Conservation (phyloP, 2,797 vertebrate species). For the Craterocephalus amniculus region DNA sequence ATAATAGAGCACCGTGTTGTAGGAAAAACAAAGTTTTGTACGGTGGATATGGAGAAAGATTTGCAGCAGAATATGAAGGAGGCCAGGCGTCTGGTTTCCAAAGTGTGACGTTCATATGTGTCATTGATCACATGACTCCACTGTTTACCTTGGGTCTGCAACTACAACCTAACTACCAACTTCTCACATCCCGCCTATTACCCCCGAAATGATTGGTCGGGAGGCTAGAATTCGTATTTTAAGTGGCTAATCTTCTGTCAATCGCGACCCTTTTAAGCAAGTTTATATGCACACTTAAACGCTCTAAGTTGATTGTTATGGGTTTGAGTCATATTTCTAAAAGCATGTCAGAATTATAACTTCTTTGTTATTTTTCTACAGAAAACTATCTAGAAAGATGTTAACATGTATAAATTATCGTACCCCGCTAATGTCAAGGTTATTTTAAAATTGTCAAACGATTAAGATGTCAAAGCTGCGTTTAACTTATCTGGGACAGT, state of each 20-base stretch:
- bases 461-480: slow-evolving; percentile 30
- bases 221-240: accelerated
- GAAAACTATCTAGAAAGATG: neutral
- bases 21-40: neutral
- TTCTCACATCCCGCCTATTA: slow-evolving; percentile 33
- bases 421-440: slow-evolving; percentile 15
- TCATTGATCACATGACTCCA: slow-evolving; percentile 67
- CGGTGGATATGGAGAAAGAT: neutral
- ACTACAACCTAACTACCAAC: slow-evolving; percentile 37
- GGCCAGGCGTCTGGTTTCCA: neutral
- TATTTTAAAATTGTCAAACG: neutral
- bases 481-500: slow-evolving; percentile 11
- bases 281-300: slow-evolving; percentile 36
- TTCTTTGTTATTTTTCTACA: slow-evolving; percentile 11
- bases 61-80: neutral
- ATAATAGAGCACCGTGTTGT: too few relatives aligned
- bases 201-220: slow-evolving; percentile 44
- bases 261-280: slow-evolving; percentile 38
- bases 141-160: slow-evolving; percentile 60
- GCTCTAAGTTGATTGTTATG: slow-evolving; percentile 61
- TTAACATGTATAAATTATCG: neutral
- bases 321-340: slow-evolving; percentile 50
- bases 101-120: neutral
- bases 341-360: slow-evolving; percentile 73
- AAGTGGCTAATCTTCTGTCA: slow-evolving; percentile 43